Conservation (phyloP, 2,797 vertebrate species). For the Alectoris magna region DNA sequence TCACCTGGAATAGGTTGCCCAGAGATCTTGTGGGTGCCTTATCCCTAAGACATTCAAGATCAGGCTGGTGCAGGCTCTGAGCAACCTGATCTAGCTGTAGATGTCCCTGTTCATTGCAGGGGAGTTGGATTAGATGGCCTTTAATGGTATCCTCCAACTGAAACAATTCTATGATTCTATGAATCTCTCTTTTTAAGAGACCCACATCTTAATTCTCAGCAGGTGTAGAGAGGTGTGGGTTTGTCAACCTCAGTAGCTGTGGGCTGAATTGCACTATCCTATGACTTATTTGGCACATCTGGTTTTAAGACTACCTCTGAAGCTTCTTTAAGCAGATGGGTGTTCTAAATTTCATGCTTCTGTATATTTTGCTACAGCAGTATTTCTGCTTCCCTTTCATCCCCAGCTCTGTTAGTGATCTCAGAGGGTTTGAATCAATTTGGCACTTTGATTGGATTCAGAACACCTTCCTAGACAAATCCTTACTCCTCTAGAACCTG, state of each 20-base stretch:
- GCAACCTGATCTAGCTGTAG: no score
- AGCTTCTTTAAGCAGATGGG: background rate
- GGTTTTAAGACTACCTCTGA: background rate
- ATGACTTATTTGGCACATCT: background rate
- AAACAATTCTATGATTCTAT: no score
- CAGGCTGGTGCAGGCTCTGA: no score
- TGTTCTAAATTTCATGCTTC: background rate
- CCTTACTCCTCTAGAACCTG: background rate
- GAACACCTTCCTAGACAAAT: background rate
- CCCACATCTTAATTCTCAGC: background rate
- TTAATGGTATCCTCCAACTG: no score
- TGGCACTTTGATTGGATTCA: background rate
- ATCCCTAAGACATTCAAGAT: no score
- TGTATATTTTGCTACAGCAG: background rate
- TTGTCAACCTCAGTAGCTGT: background rate
- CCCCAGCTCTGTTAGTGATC: background rate
- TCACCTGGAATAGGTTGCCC: background rate
- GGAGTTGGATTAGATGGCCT: no score
- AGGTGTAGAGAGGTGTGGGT: fast-evolving
- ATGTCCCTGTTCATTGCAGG: no score
- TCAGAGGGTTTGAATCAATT: background rate
- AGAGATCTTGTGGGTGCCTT: no score
- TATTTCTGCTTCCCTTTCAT: background rate
- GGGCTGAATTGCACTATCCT: background rate
- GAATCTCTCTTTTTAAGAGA: background rate